These are phyloP conservation scores for Pharmacophagus antenor DNA, from an alignment of 2,888 invertebrate genomes.

Conservation along the genomic window DNA sequence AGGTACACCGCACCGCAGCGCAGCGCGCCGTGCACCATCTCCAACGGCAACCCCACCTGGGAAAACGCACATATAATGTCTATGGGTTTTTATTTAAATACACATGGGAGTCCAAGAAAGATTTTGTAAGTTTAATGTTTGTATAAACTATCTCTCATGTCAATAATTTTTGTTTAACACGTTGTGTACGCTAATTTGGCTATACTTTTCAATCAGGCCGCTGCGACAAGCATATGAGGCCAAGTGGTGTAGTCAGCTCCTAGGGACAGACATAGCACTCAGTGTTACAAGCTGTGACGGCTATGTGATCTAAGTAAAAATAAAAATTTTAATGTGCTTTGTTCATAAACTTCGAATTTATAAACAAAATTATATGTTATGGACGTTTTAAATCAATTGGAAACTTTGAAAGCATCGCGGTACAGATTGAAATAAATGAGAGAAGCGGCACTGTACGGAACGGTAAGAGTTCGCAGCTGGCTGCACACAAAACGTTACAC, in stretches of 20 bases:
- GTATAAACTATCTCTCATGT: too few species aligned
- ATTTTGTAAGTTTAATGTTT: neutral
- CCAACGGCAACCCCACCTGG: slow-evolving; percentile 92
- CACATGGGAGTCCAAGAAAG: neutral
- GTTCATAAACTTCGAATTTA: too few species aligned
- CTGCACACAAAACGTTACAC: slow-evolving; percentile 15
- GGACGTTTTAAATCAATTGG: neutral
- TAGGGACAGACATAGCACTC: too few species aligned
- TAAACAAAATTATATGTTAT: neutral
- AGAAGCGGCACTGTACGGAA: slow-evolving; percentile 16
- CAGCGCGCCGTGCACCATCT: slow-evolving; percentile 96
- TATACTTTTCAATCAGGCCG: too few species aligned
- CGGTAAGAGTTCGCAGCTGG: slow-evolving; percentile 19
- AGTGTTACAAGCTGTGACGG: too few species aligned
- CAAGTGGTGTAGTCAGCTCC: too few species aligned
- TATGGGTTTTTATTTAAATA: neutral
- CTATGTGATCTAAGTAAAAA: too few species aligned
- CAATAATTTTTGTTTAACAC: too few species aligned
- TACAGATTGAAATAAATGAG: slow-evolving; percentile 6
- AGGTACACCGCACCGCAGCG: slow-evolving; percentile 94
- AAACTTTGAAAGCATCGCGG: neutral
- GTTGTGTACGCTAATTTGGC: too few species aligned
- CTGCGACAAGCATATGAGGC: too few species aligned
- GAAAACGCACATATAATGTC: neutral
- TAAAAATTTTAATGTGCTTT: too few species aligned